Base-by-base conservation (phyloP, 2,113 vertebrate genomes). In the Prietella phreatophila region DNA sequence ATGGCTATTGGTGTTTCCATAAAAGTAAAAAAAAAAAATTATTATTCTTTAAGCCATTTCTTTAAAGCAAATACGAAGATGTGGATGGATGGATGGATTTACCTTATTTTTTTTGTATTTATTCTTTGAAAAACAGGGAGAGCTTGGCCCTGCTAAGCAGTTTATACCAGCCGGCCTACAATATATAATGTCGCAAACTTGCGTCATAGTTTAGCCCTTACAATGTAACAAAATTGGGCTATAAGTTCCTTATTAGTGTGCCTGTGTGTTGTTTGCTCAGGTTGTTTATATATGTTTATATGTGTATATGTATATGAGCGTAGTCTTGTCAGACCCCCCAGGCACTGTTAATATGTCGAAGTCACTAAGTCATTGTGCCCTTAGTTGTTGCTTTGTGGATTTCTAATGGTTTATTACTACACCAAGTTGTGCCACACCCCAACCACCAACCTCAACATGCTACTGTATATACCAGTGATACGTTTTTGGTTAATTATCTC, bases 321-420 rank as follows among this genome's bases (percentile, higher is more conserved):
- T 86, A 78, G 78, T 84, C 67, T 60, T 30, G 76, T 85, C 33
- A 65, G 81, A 83, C 82, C 56, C 42, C 81, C 71, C 82, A 53
- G 81, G 56, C 81, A 60, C 80, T 36, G 25, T 75, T 83, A 60
- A 78, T 25, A 60, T 73, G 75, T 73, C 25, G 30, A 86, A 65
- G 20, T 82, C 65, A 71, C 58, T 69, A 85, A 58, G 33, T 25
- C 71, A 39, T 8, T 4, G 39, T 53, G 85, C 50, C 85, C 56
- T 79, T 50, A 73, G 63, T 61, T 73, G 36, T 75, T 58, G 25
- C 63, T 50, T 61, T 81, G 36, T 86, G 42, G 39, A 53, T 86
- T 56, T 36, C 42, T 81, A n/a, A 75, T 42, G 69, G 30, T 20
- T 73, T 85, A 36, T 73, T 73, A 85, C 67, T 69, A 67, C 27